A percentile compares a stretch with the other conserved stretches of the same genome.
Evolutionary conservation across 2,113 vertebrate species (phyloP).

Genomic region (Loxodonta africana): DNA sequence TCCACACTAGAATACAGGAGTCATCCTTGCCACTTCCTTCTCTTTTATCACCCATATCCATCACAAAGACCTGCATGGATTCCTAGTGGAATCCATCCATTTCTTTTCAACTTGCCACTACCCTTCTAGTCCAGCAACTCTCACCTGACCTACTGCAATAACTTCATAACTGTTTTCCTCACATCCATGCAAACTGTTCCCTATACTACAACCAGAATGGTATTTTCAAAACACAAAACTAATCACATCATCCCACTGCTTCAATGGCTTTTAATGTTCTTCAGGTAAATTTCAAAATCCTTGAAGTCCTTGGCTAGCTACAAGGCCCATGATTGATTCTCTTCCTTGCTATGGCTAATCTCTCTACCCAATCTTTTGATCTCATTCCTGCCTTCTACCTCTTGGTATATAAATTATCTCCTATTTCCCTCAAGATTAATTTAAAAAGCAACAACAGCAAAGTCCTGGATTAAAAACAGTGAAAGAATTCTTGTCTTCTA

Average conservation of each 20-base stretch:
- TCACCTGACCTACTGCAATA: background rate
- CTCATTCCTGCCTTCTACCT: background rate
- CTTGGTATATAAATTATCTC: slow-evolving; percentile 12
- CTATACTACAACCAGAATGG: background rate
- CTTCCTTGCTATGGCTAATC: background rate
- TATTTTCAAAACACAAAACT: slow-evolving; percentile 30
- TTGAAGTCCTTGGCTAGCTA: background rate
- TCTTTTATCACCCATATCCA: background rate
- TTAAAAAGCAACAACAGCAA: slow-evolving; percentile 26
- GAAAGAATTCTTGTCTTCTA: background rate
- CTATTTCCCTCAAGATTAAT: background rate
- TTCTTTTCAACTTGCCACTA: slow-evolving; percentile 4
- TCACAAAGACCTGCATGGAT: background rate
- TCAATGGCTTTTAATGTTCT: background rate
- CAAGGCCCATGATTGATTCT: background rate
- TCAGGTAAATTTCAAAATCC: background rate
- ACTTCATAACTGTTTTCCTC: background rate
- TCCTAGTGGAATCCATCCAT: background rate
- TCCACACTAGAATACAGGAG: background rate
- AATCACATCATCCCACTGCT: background rate
- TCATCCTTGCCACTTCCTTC: background rate
- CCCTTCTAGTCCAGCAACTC: background rate
- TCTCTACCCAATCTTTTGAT: background rate
- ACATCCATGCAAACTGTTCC: background rate
- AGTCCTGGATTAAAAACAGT: background rate